Evolutionary conservation across 1,140 invertebrate species (phyloP), one percentile per base, ranked within the genome.

Genomic region (Drosophila subobscura): DNA sequence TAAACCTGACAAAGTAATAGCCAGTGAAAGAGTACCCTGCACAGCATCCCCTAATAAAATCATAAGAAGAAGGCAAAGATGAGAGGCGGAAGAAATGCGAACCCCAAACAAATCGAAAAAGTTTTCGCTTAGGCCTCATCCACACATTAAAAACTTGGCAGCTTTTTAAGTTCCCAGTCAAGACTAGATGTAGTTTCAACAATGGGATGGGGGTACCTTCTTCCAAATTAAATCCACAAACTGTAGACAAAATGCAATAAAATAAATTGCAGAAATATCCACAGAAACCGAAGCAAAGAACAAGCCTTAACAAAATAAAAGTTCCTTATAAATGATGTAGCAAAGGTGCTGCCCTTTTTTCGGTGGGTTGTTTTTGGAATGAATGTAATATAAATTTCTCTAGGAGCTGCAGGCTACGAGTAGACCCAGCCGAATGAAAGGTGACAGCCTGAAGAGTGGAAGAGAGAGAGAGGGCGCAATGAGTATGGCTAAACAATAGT

Each of bases 211-310:
- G 50, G 47, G 79, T 7, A 10, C 33, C 33, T 10, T 37, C 33
- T 37, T 37, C 83, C 85, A 88, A 86, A 86, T 86, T 86, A 88
- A 86, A 86, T 86, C 66, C 81, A 46, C 79, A 81, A 79, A 86
- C 83, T 81, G 77, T 65, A 81, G 61, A 66, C 74, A 53, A 86
- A 85, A 86, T 83, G 83, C 83, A 86, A 88, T 86, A 86, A 86
- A 86, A 86, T 88, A 86, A 86, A 86, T 86, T 86, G 78, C 83
- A 86, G 75, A 78, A 81, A 86, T 88, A 86, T 88, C 66, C 78
- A 71, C 58, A 54, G 72, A 63, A 63, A 72, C 54, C 71, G 12
- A 52, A 61, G 50, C 51, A 45, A 59, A 49, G 44, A 58, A 55
- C 37, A 20, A 56, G 33, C 41, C 65, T 63, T 59, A 61, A 57